A percentile compares a stretch with the other conserved stretches of the same genome.
phyloP scores from a whole-genome alignment of 1,140 invertebrate genomes.

The Drosophila santomea region DNA sequence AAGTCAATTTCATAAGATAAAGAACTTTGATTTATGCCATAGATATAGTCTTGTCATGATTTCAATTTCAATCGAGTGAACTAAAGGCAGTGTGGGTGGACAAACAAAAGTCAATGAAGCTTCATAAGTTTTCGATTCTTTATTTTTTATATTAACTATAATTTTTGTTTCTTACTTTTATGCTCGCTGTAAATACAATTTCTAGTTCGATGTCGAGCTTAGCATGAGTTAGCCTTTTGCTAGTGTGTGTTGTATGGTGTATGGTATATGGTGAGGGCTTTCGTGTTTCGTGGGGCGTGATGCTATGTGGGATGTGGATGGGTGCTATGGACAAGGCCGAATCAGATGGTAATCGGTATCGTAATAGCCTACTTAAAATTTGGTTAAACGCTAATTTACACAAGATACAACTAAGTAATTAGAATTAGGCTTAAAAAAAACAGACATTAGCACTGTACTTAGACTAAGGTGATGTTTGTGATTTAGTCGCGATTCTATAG shows the following conservation, averaged over 20 bases:
- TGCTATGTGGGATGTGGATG: conserved; percentile 32
- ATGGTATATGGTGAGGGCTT: conserved; percentile 5
- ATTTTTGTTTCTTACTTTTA: conserved; percentile 69
- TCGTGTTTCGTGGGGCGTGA: conserved; percentile 12
- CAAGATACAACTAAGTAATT: conserved; percentile 75
- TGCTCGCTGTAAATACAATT: conserved; percentile 67
- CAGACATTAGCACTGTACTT: conserved; percentile 67
- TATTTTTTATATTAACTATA: conserved; percentile 77
- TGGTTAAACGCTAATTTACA: conserved; percentile 81
- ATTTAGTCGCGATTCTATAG: conserved; percentile 25
- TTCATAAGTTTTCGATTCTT: conserved; percentile 64
- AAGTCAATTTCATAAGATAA: conserved; percentile 64
- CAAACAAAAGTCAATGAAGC: conserved; percentile 37
- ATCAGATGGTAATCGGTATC: conserved; percentile 59
- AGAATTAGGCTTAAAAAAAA: conserved; percentile 72
- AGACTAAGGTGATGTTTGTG: conserved; percentile 51
- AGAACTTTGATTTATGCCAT: conserved; percentile 43
- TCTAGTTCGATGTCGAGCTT: conserved; percentile 77
- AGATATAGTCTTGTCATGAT: conserved; percentile 22
- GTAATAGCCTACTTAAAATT: conserved; percentile 78
- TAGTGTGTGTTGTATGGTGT: conserved; percentile 25
- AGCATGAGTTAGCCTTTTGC: conserved; percentile 74
- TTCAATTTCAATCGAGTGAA: background rate
- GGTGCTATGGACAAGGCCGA: conserved; percentile 41
- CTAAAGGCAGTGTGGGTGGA: background rate